Evolutionary conservation across 2,797 vertebrate species (phyloP).

Genomic region (Dendrocincla fuliginosa): DNA sequence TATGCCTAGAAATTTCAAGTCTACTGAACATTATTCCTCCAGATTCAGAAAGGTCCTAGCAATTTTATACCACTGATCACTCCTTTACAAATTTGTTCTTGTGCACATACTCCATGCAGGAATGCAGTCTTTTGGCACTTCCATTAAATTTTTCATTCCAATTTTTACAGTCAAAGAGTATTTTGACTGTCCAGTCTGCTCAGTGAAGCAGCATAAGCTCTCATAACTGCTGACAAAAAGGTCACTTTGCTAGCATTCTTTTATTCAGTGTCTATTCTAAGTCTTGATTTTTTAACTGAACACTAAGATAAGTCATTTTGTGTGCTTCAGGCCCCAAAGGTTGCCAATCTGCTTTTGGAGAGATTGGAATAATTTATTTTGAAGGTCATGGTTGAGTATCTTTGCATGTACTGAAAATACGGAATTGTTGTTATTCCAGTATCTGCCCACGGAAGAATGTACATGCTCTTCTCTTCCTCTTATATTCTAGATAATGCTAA

Average conservation of each 20-base stretch:
- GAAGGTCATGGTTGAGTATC: background rate
- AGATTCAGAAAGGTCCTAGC: background rate
- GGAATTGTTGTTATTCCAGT: background rate
- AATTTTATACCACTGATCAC: background rate
- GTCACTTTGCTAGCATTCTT: constrained; percentile 19
- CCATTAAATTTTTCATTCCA: background rate
- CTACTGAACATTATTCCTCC: background rate
- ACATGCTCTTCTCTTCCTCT: background rate
- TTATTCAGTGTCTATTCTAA: constrained; percentile 6
- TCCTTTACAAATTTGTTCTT: background rate
- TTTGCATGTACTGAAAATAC: background rate
- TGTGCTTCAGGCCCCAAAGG: background rate
- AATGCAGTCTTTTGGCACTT: background rate
- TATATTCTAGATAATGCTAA: background rate
- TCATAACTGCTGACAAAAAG: constrained; percentile 20
- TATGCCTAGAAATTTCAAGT: background rate
- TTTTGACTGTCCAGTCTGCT: background rate
- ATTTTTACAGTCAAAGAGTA: background rate
- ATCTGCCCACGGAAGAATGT: background rate
- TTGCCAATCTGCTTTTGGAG: background rate
- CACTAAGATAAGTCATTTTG: background rate
- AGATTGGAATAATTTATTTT: constrained; percentile 2
- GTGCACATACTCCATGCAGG: background rate
- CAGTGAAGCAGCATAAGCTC: constrained; percentile 11
- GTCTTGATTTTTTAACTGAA: constrained; percentile 20